Percentiles rank a stretch among this genome's conserved stretches.
phyloP scores from a whole-genome alignment of 30 jellyfish, hydroid and myxozoan species.

The Aurelia aurita complex sp. Pacific region DNA sequence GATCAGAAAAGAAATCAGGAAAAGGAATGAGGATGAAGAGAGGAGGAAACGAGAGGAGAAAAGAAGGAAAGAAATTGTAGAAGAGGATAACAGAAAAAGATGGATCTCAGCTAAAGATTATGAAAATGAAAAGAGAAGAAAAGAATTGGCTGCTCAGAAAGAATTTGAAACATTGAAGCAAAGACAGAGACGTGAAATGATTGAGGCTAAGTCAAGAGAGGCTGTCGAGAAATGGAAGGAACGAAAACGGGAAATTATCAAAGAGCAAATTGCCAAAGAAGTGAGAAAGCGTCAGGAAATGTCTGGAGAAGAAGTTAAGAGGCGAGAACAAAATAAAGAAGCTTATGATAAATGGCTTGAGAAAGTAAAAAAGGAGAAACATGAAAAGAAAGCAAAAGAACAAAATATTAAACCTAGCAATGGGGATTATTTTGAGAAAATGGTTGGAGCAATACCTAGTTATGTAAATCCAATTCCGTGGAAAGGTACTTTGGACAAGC shows the following conservation, averaged over 20 bases:
- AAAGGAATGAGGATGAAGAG: constrained; percentile 7
- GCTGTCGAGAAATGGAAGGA: constrained; percentile 55
- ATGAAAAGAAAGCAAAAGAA: background rate
- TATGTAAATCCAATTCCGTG: constrained; percentile 79
- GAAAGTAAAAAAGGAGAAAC: background rate
- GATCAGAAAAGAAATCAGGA: constrained; percentile 32
- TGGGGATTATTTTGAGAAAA: constrained; percentile 7
- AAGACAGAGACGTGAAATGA: constrained; percentile 53
- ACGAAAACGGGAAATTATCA: constrained; percentile 21
- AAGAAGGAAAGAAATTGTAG: constrained; percentile 19
- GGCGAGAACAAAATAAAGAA: constrained; percentile 12
- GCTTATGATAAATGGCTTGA: constrained; percentile 63
- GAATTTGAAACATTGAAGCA: constrained; percentile 65
- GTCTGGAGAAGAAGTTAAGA: constrained; percentile 15
- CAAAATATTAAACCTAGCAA: background rate
- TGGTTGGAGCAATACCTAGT: constrained; percentile 54
- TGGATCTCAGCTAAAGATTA: constrained; percentile 65
- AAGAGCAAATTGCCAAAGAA: constrained; percentile 13
- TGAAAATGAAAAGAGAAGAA: constrained; percentile 40
- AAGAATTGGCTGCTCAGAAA: constrained; percentile 65
- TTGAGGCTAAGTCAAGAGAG: constrained; percentile 20
- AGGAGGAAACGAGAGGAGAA: constrained; percentile 45
- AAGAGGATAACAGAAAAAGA: constrained; percentile 49
- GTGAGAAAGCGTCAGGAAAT: constrained; percentile 1
- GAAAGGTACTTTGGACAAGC: constrained; percentile 28